Evolutionary conservation across 1,140 invertebrate genomes (phyloP).

Genomic region (Medauroidea extradentata): DNA sequence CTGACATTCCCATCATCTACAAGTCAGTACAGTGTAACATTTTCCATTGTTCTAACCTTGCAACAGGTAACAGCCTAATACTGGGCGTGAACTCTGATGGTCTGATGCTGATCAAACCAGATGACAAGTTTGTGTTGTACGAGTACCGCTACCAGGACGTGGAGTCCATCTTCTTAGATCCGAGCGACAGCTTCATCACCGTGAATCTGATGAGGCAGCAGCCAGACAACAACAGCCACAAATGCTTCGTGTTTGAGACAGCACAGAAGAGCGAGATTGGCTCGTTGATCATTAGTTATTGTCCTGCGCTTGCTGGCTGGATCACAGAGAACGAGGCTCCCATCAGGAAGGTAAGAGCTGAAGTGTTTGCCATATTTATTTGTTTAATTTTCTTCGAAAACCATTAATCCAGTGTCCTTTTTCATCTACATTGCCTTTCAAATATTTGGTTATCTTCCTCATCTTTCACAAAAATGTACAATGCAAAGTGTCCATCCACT

Average conservation of each 20-base stretch:
- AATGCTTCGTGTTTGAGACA: constrained; percentile 93
- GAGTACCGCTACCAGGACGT: constrained; percentile 86
- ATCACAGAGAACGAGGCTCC: constrained; percentile 77
- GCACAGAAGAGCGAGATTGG: constrained; percentile 86
- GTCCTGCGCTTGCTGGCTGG: constrained; percentile 76
- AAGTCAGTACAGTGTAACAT: too few species aligned
- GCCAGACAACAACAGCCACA: constrained; percentile 62
- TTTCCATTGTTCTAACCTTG: too few species aligned
- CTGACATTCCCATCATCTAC: too few species aligned
- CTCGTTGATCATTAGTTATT: constrained; percentile 88
- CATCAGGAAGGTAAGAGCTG: constrained; percentile 51
- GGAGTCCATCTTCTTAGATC: constrained; percentile 86
- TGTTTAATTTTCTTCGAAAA: neutral
- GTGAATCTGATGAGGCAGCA: constrained; percentile 61
- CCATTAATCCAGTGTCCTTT: too few species aligned
- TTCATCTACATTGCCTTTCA: too few species aligned
- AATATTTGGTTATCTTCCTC: too few species aligned
- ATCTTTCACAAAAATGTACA: too few species aligned
- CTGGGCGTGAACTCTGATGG: constrained; percentile 90
- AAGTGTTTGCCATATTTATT: too few species aligned
- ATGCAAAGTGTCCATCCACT: too few species aligned
- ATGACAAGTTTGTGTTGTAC: constrained; percentile 84
- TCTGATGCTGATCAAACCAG: constrained; percentile 80
- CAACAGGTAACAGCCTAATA: constrained; percentile 53
- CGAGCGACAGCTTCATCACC: constrained; percentile 88